Conservation (phyloP, 2,797 vertebrate genomes). For the Tragopan temminckii region DNA sequence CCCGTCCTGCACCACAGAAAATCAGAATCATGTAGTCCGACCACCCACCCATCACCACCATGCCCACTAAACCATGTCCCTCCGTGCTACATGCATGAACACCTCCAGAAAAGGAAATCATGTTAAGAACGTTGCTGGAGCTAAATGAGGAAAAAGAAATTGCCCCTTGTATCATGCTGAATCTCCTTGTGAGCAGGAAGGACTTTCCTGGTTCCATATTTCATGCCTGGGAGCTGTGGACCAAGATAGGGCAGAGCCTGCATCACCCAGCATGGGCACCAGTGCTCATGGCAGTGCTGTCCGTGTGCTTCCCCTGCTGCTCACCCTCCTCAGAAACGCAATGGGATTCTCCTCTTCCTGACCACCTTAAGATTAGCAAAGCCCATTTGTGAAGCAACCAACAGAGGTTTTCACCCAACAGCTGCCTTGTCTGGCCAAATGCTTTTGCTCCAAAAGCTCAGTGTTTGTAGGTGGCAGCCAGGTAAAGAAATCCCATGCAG, state of each 20-base stretch:
- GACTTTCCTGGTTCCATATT: neutral
- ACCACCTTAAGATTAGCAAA: neutral
- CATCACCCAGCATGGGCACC: rapidly evolving
- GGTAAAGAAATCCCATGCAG: neutral
- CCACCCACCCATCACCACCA: too few species aligned
- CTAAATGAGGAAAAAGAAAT: neutral
- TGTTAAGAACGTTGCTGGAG: neutral
- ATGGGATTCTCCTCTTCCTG: neutral
- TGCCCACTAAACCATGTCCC: too few species aligned
- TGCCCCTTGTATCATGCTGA: neutral
- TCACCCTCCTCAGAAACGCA: neutral
- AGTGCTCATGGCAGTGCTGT: neutral
- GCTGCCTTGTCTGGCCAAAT: neutral
- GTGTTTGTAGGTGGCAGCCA: neutral
- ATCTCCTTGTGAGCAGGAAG: neutral
- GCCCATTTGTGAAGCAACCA: neutral
- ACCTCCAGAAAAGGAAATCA: neutral
- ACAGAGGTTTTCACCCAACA: neutral
- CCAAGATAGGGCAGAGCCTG: neutral
- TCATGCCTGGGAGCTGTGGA: neutral
- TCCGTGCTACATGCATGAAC: too few species aligned
- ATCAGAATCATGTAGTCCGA: too few species aligned
- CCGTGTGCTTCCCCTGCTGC: rapidly evolving
- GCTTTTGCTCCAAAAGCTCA: neutral
- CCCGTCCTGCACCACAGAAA: neutral